phyloP scores from a whole-genome alignment of 2,113 vertebrate genomes.

The Hystrix brachyura region DNA sequence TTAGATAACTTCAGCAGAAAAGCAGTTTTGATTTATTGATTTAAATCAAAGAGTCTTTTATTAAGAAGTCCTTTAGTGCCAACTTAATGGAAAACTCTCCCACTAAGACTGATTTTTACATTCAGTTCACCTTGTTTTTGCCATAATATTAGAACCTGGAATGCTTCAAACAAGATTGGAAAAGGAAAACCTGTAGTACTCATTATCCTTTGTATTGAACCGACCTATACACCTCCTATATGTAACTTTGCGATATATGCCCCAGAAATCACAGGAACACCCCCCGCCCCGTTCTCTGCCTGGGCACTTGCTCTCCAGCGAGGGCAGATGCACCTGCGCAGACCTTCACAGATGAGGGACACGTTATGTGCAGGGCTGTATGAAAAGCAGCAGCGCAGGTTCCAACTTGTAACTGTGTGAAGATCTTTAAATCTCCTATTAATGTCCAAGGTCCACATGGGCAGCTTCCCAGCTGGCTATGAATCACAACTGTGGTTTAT shows the following conservation, averaged over 20 bases:
- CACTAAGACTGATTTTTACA: conserved; percentile 17
- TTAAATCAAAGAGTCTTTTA: conserved; percentile 61
- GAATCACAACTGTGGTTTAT: conserved; percentile 46
- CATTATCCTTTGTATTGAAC: conserved; percentile 20
- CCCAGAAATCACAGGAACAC: background rate
- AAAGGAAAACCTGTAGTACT: background rate
- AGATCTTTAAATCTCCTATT: conserved; percentile 32
- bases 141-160: background rate
- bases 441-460: background rate
- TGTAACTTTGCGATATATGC: background rate
- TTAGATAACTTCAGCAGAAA: conserved; percentile 48
- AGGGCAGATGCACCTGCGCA: background rate
- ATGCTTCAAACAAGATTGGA: background rate
- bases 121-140: conserved; percentile 38
- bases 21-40: conserved; percentile 30
- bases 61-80: conserved; percentile 36
- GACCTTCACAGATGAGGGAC: background rate
- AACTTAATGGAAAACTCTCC: conserved; percentile 54
- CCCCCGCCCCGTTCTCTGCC: background rate
- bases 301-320: background rate
- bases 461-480: background rate
- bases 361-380: background rate
- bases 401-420: conserved; percentile 47
- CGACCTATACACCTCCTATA: background rate
- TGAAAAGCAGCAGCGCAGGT: conserved; percentile 4